These are phyloP conservation scores for Caenorhabditis sp. DNA, from an alignment of 2,888 invertebrate species.

Conservation along the genomic window DNA sequence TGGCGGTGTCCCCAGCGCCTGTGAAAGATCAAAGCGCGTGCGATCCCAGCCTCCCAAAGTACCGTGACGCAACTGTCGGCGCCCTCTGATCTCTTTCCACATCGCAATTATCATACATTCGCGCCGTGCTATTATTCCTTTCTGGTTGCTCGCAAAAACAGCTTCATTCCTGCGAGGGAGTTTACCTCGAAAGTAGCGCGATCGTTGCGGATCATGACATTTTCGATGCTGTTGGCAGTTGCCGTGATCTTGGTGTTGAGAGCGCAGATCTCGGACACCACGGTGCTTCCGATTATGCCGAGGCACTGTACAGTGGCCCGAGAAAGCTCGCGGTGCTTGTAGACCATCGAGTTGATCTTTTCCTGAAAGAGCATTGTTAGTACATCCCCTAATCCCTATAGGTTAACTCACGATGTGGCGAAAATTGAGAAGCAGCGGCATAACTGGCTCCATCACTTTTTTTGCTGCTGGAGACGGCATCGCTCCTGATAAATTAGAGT, in stretches of 20 bases:
- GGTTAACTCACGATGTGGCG: constrained; percentile 44
- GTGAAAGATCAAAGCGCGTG: background rate
- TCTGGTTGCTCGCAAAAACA: no score
- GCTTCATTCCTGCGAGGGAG: no score
- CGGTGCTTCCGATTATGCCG: constrained; percentile 8
- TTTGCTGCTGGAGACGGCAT: background rate
- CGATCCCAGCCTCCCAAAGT: no score
- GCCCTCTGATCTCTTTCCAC: no score
- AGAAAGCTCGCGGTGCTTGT: constrained; percentile 34
- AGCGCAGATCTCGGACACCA: constrained; percentile 5
- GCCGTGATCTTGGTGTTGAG: constrained; percentile 13
- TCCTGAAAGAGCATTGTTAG: constrained; percentile 11
- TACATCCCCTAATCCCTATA: background rate
- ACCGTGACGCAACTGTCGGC: no score
- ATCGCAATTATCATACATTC: no score
- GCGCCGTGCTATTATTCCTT: no score
- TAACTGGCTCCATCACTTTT: constrained; percentile 18
- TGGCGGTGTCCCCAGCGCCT: no score
- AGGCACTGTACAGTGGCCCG: constrained; percentile 1
- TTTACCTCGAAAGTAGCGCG: constrained; percentile 38
- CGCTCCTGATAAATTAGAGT: no score
- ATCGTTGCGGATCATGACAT: constrained; percentile 26
- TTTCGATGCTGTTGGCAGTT: constrained; percentile 7
- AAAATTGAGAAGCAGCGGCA: constrained; percentile 13
- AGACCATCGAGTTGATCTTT: constrained; percentile 31